Evolutionary conservation across 1,140 invertebrate species (phyloP).

Genomic region (Drosophila nasuta): DNA sequence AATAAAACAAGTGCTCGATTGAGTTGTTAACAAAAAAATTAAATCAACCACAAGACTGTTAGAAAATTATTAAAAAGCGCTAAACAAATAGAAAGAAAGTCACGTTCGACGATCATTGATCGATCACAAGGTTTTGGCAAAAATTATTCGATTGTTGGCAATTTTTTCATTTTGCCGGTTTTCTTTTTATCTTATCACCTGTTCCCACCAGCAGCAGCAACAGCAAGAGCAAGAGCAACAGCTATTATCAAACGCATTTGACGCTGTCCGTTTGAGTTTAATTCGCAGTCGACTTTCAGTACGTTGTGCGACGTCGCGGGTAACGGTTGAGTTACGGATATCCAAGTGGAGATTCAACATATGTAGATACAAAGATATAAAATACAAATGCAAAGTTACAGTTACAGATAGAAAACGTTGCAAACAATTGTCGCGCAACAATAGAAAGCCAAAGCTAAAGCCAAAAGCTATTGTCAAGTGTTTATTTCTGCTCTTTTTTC

Average conservation of each 20-base stretch:
- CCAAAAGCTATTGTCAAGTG: conserved; percentile 17
- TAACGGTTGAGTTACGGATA: conserved; percentile 46
- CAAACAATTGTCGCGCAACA: conserved; percentile 61
- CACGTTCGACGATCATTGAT: conserved; percentile 5
- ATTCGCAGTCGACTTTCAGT: conserved; percentile 51
- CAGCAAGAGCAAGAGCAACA: too few relatives aligned
- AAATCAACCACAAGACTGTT: neutral
- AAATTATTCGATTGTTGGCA: conserved; percentile 16
- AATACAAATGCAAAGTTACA: conserved; percentile 39
- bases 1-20: conserved; percentile 31
- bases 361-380: conserved; percentile 25
- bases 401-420: conserved; percentile 23
- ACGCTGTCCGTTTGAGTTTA: conserved; percentile 25
- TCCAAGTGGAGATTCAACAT: conserved; percentile 7
- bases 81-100: conserved; percentile 10
- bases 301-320: conserved; percentile 57
- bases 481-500: conserved; percentile 12
- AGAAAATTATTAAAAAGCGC: conserved; percentile 4
- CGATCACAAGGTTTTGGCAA: conserved; percentile 11
- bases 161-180: conserved; percentile 28
- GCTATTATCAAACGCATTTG: conserved; percentile 27
- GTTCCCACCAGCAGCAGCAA: conserved; percentile 1
- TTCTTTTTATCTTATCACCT: conserved; percentile 69
- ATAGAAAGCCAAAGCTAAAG: conserved; percentile 45
- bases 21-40: conserved; percentile 44